Base-by-base conservation (phyloP, 2,113 vertebrate genomes). In the Myrmophylax atrothorax region DNA sequence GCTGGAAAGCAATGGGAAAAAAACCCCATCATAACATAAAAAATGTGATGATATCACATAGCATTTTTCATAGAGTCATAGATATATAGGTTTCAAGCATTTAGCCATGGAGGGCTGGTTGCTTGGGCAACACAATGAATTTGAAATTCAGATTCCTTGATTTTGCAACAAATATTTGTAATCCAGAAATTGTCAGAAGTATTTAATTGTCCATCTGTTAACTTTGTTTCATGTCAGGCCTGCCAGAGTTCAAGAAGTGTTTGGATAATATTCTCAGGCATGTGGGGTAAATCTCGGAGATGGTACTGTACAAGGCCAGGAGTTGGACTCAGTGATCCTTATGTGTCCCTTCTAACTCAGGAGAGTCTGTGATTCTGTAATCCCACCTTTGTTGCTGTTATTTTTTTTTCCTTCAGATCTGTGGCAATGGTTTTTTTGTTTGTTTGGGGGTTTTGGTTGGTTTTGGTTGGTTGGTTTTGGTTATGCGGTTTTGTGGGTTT, bases 61-160 rank as follows among this genome's bases (percentile, higher is more conserved):
- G 44, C 5, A 22, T 80, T 88, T 86, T 90, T 66, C 47, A 68
- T 5, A 35, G 33, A 76, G 20, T 55, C 53, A 63, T 46, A 49
- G 46, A 42, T 44, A 86, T 4, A 2, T 63, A 59, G 28, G 6
- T 81, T 81, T 89, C 37, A 58, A 23, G 37, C 74, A 19, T 84
- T 92, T 55, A 80, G 33, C 24, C 22, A n/a, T 29, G 58, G 44
- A 75, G 14, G 50, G 8, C 11, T 60, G 20, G 37, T 93, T 90
- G 50, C 55, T 80, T 84, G 42, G 68, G 80, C 50, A 93, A 84
- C 90, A 50, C 33, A 55, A 17, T 79, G 18, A 24, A 53, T 90
- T 88, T 83, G 33, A 94, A 90, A 88, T 86, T 90, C 67, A 80
- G 31, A 40, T 88, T 86, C 20, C 46, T 83, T 88, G 20, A 84